A percentile compares a stretch with the other conserved stretches of the same genome.
Conservation (phyloP, 2,113 vertebrate genomes). For the Microcebus jonahi region DNA sequence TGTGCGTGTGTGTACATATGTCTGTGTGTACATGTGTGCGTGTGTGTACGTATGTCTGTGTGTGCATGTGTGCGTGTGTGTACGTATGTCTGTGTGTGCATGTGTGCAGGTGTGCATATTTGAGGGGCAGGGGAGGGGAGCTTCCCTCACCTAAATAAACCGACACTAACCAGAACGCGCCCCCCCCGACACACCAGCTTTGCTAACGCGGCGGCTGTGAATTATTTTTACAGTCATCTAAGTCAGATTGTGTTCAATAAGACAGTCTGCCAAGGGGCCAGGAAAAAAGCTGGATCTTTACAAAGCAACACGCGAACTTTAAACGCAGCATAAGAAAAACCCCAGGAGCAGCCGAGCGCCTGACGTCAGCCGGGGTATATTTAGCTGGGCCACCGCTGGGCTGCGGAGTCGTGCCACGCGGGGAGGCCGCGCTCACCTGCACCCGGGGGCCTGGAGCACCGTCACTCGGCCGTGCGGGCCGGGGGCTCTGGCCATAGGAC, state of each 20-base stretch:
- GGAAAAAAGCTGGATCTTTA: not conserved
- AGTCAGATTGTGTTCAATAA: not conserved
- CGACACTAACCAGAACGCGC: not conserved
- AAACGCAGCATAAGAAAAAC: not conserved
- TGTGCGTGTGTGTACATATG: rapidly evolving
- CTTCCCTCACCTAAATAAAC: not conserved
- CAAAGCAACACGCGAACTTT: not conserved
- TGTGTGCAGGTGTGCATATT: rapidly evolving
- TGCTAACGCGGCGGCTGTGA: rapidly evolving
- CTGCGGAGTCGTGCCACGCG: not conserved
- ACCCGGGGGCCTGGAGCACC: not conserved
- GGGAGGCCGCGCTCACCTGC: not conserved
- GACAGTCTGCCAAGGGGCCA: not conserved
- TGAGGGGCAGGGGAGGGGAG: rapidly evolving
- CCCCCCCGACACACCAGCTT: not conserved
- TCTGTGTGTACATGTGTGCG: rapidly evolving
- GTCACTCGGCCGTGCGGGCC: not conserved
- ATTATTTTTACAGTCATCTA: not conserved
- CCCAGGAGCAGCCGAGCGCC: not conserved
- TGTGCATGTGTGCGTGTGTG: rapidly evolving
- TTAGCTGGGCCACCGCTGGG: constrained; percentile 65
- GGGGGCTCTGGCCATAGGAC: not conserved
- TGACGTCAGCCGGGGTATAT: constrained; percentile 54
- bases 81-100: too few relatives aligned
- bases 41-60: too few relatives aligned